These are phyloP conservation scores for Thalassophryne amazonica DNA, from an alignment of 2,797 vertebrate species.

Conservation along the genomic window DNA sequence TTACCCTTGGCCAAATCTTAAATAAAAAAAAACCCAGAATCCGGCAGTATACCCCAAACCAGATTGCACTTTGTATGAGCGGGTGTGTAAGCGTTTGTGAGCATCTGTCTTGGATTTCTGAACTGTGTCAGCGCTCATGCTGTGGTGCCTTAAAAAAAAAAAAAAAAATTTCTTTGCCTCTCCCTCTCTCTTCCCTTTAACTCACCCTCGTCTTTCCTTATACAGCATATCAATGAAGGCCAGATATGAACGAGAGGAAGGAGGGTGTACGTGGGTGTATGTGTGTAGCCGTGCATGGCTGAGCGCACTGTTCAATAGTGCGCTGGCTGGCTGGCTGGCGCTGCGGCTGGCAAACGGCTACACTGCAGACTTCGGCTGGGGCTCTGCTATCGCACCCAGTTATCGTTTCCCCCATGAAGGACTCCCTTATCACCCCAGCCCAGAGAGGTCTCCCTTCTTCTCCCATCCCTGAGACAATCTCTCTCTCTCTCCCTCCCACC, in stretches of 20 bases:
- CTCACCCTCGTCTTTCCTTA: slow-evolving; percentile 80
- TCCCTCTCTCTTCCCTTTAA: slow-evolving; percentile 59
- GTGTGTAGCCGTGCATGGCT: slow-evolving; percentile 92
- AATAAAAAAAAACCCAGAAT: slow-evolving; percentile 69
- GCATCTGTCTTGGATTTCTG: slow-evolving; percentile 63
- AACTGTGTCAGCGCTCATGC: slow-evolving; percentile 66
- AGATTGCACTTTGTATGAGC: slow-evolving; percentile 57
- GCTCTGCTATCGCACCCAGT: slow-evolving; percentile 94
- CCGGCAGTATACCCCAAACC: slow-evolving; percentile 48
- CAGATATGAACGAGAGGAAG: slow-evolving; percentile 91
- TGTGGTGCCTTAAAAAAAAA: slow-evolving; percentile 67
- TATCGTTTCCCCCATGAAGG: slow-evolving; percentile 99
- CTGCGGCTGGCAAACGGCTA: slow-evolving; percentile 66
- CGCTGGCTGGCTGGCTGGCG: slow-evolving; percentile 59
- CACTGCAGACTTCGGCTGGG: slow-evolving; percentile 66
- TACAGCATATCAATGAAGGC: slow-evolving; percentile 99
- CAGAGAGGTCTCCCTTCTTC: slow-evolving; percentile 99
- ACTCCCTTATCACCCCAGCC: slow-evolving; percentile 99
- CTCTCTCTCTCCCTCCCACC: slow-evolving; percentile 25
- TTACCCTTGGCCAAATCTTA: slow-evolving; percentile 85
- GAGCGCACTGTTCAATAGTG: slow-evolving; percentile 98
- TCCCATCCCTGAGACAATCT: slow-evolving; percentile 74
- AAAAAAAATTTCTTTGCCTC: slow-evolving; percentile 65
- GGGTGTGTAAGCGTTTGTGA: slow-evolving; percentile 57
- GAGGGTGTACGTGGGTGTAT: slow-evolving; percentile 36